Percentiles rank a stretch among this genome's conserved stretches.
These are phyloP conservation scores for Drosophila rufa DNA, from an alignment of 1,140 invertebrate species.

Conservation along the genomic window DNA sequence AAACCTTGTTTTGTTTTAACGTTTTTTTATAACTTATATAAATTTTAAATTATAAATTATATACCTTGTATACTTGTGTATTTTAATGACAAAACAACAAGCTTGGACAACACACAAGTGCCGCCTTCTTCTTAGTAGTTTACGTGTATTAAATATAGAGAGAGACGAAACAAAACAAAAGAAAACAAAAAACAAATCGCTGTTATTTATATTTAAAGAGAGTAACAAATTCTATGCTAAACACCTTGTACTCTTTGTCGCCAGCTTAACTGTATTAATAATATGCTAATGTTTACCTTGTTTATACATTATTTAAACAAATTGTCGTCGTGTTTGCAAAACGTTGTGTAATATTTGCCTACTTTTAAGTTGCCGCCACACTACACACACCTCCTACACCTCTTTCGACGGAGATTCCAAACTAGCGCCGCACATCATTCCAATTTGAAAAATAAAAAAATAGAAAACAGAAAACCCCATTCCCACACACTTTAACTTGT, in stretches of 20 bases:
- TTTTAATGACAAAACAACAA: constrained; percentile 59
- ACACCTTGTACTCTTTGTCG: constrained; percentile 69
- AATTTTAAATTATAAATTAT: constrained; percentile 33
- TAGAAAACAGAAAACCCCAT: constrained; percentile 17
- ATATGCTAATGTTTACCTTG: constrained; percentile 80
- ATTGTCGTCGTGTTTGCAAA: constrained; percentile 72
- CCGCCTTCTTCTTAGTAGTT: constrained; percentile 70
- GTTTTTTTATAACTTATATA: constrained; percentile 33
- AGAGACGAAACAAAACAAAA: constrained; percentile 30
- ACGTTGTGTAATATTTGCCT: constrained; percentile 83
- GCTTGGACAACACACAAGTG: constrained; percentile 58
- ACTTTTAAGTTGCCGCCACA: constrained; percentile 76
- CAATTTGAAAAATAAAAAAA: constrained; percentile 46
- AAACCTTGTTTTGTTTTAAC: constrained; percentile 54
- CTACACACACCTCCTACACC: constrained; percentile 43
- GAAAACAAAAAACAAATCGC: constrained; percentile 24
- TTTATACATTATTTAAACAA: constrained; percentile 75
- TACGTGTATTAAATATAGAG: constrained; percentile 62
- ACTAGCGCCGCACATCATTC: constrained; percentile 64
- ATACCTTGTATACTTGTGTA: constrained; percentile 29
- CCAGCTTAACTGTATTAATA: constrained; percentile 81
- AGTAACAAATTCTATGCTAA: constrained; percentile 55
- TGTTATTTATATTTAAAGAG: constrained; percentile 74
- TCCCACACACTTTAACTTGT: constrained; percentile 11
- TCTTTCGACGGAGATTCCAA: constrained; percentile 29